A percentile compares a stretch with the other conserved stretches of the same genome.
phyloP scores from a whole-genome alignment of 2,888 invertebrate genomes.

The Philereme transversata region DNA sequence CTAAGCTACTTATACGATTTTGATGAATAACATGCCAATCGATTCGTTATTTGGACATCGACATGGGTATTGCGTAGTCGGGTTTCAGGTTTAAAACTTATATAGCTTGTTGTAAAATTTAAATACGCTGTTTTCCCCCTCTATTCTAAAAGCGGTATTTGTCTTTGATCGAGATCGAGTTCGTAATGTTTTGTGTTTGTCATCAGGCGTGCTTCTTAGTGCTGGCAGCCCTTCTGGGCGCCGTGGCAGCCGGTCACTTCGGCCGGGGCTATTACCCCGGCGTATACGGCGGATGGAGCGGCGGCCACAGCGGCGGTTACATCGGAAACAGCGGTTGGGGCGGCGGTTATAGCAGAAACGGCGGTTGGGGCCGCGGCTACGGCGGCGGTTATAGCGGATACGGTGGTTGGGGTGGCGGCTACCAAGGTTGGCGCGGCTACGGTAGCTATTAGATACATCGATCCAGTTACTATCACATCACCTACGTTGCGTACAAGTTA shows the following conservation, averaged over 20 bases:
- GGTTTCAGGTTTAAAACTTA: no score
- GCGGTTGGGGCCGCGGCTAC: constrained; percentile 24
- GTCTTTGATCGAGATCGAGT: no score
- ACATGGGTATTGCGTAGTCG: no score
- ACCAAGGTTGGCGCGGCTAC: neutral
- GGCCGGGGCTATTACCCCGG: constrained; percentile 39
- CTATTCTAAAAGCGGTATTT: no score
- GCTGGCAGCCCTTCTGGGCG: constrained; percentile 48
- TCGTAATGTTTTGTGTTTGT: neutral
- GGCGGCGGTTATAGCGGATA: constrained; percentile 19
- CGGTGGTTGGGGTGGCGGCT: constrained; percentile 17
- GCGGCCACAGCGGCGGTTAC: constrained; percentile 23
- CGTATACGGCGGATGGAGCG: constrained; percentile 4
- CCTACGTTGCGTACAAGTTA: neutral
- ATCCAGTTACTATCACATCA: neutral
- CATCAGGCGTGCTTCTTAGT: constrained; percentile 41
- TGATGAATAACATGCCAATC: no score
- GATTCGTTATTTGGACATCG: no score
- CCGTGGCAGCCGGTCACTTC: constrained; percentile 54
- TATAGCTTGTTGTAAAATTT: no score
- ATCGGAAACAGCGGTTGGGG: constrained; percentile 25
- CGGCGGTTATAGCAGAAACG: constrained; percentile 21
- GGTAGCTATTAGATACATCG: constrained; percentile 4
- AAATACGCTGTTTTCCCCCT: no score
- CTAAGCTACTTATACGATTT: no score